Conservation (phyloP, 2,888 invertebrate genomes). For the Drosophila antonietae region DNA sequence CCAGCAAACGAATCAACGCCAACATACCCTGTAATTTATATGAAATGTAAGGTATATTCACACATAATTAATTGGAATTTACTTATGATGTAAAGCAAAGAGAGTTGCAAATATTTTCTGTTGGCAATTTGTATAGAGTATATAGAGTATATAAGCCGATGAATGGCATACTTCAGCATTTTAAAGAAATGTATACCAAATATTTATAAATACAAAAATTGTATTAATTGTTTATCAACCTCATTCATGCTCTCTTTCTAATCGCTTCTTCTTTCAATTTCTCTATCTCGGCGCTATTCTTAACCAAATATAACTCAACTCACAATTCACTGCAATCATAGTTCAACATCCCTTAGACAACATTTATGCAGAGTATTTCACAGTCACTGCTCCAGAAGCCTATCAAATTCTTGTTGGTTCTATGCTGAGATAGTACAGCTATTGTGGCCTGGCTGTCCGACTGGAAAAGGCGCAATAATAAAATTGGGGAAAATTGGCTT, state of each 20-base stretch:
- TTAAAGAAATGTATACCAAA: no score
- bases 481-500: constrained; percentile 74
- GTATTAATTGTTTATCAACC: no score
- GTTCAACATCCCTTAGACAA: background rate
- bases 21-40: constrained; percentile 30
- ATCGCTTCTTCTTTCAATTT: no score
- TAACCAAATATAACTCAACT: background rate
- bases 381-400: constrained; percentile 4
- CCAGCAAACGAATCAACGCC: constrained; percentile 55
- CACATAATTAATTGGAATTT: background rate
- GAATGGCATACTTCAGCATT: no score
- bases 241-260: no score
- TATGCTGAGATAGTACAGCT: constrained; percentile 43
- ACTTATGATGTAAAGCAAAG: background rate
- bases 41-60: background rate
- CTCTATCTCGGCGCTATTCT: background rate
- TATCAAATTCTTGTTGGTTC: constrained; percentile 27
- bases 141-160: background rate
- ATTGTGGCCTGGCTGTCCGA: constrained; percentile 45
- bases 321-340: background rate
- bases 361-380: constrained; percentile 13
- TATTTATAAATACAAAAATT: no score
- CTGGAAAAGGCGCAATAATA: constrained; percentile 72
- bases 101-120: background rate
- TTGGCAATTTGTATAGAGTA: background rate